Evolutionary conservation across 2,113 vertebrate species (phyloP).

Genomic region (Natator depressus): DNA sequence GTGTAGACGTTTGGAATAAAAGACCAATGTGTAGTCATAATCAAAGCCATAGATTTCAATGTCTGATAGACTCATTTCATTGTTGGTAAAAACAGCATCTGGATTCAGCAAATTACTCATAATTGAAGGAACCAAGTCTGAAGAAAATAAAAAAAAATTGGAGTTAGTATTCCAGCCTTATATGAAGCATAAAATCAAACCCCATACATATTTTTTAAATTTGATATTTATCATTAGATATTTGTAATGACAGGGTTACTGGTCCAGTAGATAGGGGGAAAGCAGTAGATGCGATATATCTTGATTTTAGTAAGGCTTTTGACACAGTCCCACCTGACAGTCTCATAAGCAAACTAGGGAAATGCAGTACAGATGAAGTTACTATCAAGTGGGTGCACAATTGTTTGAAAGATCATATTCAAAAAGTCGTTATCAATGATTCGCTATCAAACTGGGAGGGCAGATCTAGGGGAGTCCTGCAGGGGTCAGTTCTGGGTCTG

Average conservation of each 20-base stretch:
- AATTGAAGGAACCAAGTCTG: slow-evolving; percentile 87
- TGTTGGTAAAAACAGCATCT: slow-evolving; percentile 97
- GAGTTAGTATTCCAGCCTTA: not conserved
- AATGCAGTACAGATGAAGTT: not conserved
- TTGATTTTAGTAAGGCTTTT: not conserved
- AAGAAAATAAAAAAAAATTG: not conserved
- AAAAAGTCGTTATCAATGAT: not conserved
- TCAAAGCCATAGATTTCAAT: slow-evolving; percentile 98
- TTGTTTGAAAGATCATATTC: not conserved
- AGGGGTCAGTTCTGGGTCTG: not conserved
- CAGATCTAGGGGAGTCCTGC: not conserved
- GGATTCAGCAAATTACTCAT: slow-evolving; percentile 89
- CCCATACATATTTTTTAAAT: not conserved
- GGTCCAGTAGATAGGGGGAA: not conserved
- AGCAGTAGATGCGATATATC: not conserved
- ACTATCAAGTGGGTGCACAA: not conserved
- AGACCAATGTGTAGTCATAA: slow-evolving; percentile 97
- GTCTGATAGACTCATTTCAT: slow-evolving; percentile 95
- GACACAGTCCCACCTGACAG: not conserved
- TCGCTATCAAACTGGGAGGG: not conserved
- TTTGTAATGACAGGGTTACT: not conserved
- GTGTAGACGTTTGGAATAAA: slow-evolving; percentile 96
- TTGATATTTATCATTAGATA: not conserved
- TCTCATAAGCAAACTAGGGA: not conserved
- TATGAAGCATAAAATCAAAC: not conserved